Conservation (phyloP, 2,797 vertebrate genomes). For the Coreius guichenoti region DNA sequence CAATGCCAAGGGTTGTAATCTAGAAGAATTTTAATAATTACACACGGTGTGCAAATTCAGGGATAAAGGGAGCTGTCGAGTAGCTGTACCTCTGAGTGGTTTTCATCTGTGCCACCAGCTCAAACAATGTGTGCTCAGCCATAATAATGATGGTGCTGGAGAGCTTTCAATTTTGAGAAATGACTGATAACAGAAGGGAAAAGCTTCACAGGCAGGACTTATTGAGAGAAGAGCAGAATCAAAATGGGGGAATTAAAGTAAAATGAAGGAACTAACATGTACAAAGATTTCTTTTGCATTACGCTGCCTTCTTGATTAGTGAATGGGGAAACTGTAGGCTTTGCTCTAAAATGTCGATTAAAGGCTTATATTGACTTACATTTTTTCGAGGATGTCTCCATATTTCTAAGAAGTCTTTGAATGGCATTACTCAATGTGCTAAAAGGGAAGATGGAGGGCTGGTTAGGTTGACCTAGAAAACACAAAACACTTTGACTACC, state of each 20-base stretch:
- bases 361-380: not conserved
- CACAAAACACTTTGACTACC: not conserved
- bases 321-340: not conserved
- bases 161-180: constrained; percentile 14
- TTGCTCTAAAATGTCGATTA: not conserved
- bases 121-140: constrained; percentile 17
- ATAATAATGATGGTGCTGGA: constrained; percentile 24
- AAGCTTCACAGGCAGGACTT: not conserved
- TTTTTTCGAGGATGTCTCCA: not conserved
- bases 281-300: not conserved
- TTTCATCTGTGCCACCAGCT: constrained; percentile 38
- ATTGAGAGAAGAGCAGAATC: not conserved
- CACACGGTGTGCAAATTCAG: constrained; percentile 25
- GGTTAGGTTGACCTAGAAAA: not conserved
- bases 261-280: not conserved
- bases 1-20: constrained; percentile 62
- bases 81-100: constrained; percentile 23
- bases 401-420: not conserved
- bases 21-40: constrained; percentile 48
- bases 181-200: not conserved
- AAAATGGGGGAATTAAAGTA: not conserved
- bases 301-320: not conserved
- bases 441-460: not conserved
- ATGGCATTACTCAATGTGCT: not conserved
- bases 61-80: constrained; percentile 46